phyloP scores from a whole-genome alignment of 2,888 invertebrate species.

The Rotaria magnacalcarata region DNA sequence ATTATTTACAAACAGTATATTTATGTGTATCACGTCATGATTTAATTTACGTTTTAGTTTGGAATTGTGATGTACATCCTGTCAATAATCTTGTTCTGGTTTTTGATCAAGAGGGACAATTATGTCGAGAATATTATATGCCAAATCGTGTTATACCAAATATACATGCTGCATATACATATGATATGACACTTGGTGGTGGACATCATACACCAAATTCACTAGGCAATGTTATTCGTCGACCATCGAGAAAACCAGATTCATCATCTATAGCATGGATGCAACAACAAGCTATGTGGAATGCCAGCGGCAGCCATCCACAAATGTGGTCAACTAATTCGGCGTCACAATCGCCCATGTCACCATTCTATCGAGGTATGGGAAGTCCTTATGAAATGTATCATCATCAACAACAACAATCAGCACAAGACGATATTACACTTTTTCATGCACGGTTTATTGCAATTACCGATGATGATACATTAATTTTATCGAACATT shows the following conservation, averaged over 20 bases:
- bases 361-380: neutral
- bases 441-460: neutral
- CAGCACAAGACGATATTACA: neutral
- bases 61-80: conserved; percentile 33
- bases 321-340: neutral
- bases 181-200: conserved; percentile 28
- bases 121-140: conserved; percentile 18
- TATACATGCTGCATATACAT: neutral
- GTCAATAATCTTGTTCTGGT: neutral
- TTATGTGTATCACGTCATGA: conserved; percentile 11
- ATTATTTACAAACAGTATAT: neutral
- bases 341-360: neutral
- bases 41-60: conserved; percentile 13
- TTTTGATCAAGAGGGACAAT: conserved; percentile 30
- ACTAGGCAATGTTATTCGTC: neutral
- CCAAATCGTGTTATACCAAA: neutral
- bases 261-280: neutral
- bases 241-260: neutral
- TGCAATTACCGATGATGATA: conserved; percentile 25
- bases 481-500: conserved; percentile 32
- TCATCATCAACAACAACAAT: neutral
- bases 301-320: neutral
- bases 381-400: neutral
- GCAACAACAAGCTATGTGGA: conserved; percentile 29
- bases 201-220: neutral